Evolutionary conservation across 2,797 vertebrate genomes (phyloP).

Genomic region (Otolemur crassicaudatus): DNA sequence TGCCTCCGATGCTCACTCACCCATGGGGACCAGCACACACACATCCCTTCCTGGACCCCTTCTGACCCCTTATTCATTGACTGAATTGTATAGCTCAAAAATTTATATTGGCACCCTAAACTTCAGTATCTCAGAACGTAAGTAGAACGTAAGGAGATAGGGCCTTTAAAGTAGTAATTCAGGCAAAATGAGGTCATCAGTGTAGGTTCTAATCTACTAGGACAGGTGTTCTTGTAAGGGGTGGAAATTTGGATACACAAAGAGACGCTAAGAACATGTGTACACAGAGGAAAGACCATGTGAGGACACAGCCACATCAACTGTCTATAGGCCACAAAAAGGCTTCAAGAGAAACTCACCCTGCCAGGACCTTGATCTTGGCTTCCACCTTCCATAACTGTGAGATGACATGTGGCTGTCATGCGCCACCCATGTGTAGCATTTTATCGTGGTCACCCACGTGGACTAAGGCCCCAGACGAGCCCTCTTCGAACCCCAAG

Average conservation of each 20-base stretch:
- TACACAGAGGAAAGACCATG: not conserved
- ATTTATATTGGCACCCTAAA: not conserved
- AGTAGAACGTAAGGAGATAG: not conserved
- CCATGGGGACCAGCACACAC: not conserved
- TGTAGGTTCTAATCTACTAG: not conserved
- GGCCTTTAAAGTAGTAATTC: not conserved
- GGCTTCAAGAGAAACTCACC: not conserved
- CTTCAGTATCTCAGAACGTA: not conserved
- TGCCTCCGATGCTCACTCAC: too few relatives aligned
- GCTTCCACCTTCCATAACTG: not conserved
- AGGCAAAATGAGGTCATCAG: not conserved
- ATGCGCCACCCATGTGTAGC: rapidly evolving
- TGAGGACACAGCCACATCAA: not conserved
- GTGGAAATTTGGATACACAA: not conserved
- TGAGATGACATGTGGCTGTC: not conserved
- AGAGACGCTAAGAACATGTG: not conserved
- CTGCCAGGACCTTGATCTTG: not conserved
- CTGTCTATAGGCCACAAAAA: not conserved
- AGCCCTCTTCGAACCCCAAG: too few relatives aligned
- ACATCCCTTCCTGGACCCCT: not conserved
- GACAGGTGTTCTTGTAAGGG: not conserved
- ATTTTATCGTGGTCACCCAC: not conserved
- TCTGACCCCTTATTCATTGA: not conserved
- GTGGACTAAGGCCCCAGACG: not conserved
- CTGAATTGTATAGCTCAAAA: not conserved